Evolutionary conservation across 2,888 invertebrate species (phyloP).

Genomic region (Eustalomyia histrio): DNA sequence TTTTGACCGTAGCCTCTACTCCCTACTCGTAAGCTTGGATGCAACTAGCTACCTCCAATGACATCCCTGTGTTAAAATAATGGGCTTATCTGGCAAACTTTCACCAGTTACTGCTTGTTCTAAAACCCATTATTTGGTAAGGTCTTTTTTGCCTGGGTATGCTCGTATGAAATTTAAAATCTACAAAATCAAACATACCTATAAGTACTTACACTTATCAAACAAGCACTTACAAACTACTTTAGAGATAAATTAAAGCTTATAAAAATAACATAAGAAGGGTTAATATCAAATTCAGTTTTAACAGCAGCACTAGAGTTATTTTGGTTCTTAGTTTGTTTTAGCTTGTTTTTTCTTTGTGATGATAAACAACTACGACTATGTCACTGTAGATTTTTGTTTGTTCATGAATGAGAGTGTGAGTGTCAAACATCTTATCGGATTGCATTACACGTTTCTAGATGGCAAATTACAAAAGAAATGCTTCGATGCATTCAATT

Average conservation of each 20-base stretch:
- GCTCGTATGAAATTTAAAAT: conserved; percentile 4
- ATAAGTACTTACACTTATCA: background rate
- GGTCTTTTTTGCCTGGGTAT: too few relatives aligned
- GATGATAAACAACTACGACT: conserved; percentile 51
- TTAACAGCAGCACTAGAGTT: background rate
- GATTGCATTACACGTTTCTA: conserved; percentile 62
- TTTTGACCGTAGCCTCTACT: too few relatives aligned
- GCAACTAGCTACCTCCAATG: too few relatives aligned
- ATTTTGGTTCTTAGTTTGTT: conserved; percentile 10
- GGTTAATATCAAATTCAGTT: conserved; percentile 57
- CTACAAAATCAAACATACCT: background rate
- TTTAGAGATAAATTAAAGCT: conserved; percentile 54
- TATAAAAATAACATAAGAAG: conserved; percentile 34
- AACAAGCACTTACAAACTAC: conserved; percentile 36
- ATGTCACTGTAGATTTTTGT: conserved; percentile 34
- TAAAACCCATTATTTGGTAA: too few relatives aligned
- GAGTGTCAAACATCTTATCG: conserved; percentile 49
- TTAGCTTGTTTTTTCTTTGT: conserved; percentile 27
- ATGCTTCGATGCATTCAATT: conserved; percentile 59
- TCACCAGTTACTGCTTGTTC: too few relatives aligned
- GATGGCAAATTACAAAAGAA: conserved; percentile 61
- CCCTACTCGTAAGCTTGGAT: too few relatives aligned
- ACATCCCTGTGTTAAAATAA: too few relatives aligned
- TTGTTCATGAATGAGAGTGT: background rate
- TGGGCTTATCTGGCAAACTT: too few relatives aligned